A percentile compares a stretch with the other conserved stretches of the same genome.
These are phyloP conservation scores for Cotesia typhae DNA, from an alignment of 1,140 invertebrate genomes.

Conservation along the genomic window DNA sequence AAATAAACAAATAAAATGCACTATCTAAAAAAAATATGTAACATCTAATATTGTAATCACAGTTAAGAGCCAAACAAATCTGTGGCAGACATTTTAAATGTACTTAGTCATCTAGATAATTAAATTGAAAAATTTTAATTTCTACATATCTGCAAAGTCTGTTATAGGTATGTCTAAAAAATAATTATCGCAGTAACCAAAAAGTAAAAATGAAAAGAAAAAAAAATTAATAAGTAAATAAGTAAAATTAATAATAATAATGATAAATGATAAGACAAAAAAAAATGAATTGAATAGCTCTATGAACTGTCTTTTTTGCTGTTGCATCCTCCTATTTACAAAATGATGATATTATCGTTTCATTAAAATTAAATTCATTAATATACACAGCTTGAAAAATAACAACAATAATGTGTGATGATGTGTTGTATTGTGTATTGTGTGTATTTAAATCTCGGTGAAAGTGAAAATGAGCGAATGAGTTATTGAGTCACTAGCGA, in stretches of 20 bases:
- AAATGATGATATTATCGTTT: not conserved
- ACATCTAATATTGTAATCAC: not conserved
- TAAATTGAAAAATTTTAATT: slow-evolving; percentile 11
- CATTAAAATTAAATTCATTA: slow-evolving; percentile 17
- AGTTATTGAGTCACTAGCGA: not conserved
- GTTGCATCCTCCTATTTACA: slow-evolving; percentile 15
- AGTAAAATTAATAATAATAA: not conserved
- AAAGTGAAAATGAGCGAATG: slow-evolving; percentile 23
- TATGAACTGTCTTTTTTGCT: slow-evolving; percentile 16
- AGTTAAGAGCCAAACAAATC: slow-evolving; percentile 21
- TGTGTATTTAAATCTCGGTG: not conserved
- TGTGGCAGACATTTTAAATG: slow-evolving; percentile 33
- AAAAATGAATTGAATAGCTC: not conserved
- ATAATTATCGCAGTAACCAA: too few species aligned
- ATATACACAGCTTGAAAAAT: slow-evolving; percentile 16
- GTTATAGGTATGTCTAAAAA: not conserved
- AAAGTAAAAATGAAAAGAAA: not conserved
- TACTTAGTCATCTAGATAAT: slow-evolving; percentile 34
- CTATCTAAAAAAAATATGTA: not conserved
- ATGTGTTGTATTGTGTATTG: too few species aligned
- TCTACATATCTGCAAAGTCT: slow-evolving; percentile 25
- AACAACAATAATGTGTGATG: too few species aligned
- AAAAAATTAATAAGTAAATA: not conserved
- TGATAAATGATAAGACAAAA: not conserved
- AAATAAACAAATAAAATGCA: not conserved